A percentile compares a stretch with the other conserved stretches of the same genome.
phyloP scores from a whole-genome alignment of 1,140 invertebrate species.

The Conopomorpha cramerella region DNA sequence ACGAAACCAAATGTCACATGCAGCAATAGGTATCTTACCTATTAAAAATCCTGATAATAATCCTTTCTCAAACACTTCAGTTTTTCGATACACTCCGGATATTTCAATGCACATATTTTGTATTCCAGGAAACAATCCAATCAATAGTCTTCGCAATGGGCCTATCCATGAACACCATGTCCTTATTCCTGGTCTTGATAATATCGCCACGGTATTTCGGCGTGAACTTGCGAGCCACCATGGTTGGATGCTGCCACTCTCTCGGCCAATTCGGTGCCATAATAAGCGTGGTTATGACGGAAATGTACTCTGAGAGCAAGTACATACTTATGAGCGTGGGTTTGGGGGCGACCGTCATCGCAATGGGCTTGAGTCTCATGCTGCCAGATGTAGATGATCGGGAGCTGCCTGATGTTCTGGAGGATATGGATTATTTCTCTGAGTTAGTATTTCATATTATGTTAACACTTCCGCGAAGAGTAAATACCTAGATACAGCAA shows the following conservation, averaged over 20 bases:
- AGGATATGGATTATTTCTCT: conserved; percentile 46
- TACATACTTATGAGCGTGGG: too few relatives aligned
- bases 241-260: conserved; percentile 33
- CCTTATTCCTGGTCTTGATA: conserved; percentile 25
- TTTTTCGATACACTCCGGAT: too few relatives aligned
- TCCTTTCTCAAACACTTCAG: too few relatives aligned
- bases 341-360: too few relatives aligned
- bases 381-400: conserved; percentile 33
- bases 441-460: conserved; percentile 17
- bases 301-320: too few relatives aligned
- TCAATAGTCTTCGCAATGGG: conserved; percentile 21
- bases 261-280: conserved; percentile 30
- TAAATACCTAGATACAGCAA: too few relatives aligned
- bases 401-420: conserved; percentile 36
- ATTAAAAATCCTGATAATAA: too few relatives aligned
- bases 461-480: too few relatives aligned
- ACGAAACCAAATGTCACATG: too few relatives aligned
- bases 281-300: too few relatives aligned
- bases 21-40: too few relatives aligned
- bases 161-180: conserved; percentile 19
- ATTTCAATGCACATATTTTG: too few relatives aligned
- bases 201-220: conserved; percentile 36
- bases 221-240: conserved; percentile 26
- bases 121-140: conserved; percentile 17
- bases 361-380: conserved; percentile 20